Conservation (phyloP, 1,140 invertebrate species). For the Zaprionus capensis region DNA sequence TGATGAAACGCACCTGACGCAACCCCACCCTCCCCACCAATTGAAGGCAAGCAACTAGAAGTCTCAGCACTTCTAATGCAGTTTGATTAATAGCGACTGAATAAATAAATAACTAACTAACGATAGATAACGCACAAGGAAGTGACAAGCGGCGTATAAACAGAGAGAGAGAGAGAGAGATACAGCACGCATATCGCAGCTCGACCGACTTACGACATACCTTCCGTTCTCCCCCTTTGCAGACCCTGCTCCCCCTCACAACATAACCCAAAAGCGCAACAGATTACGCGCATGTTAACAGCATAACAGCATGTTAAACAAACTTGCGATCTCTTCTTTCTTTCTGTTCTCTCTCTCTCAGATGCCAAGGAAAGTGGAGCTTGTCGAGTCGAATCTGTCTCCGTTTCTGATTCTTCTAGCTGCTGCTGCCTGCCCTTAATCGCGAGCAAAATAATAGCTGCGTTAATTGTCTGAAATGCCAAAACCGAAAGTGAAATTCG, state of each 20-base stretch:
- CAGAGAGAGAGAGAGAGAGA: neutral
- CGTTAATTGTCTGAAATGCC: slow-evolving; percentile 35
- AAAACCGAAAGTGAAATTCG: slow-evolving; percentile 41
- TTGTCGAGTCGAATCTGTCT: slow-evolving; percentile 14
- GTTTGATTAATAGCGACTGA: slow-evolving; percentile 66
- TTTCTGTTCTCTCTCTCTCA: neutral
- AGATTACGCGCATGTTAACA: slow-evolving; percentile 8
- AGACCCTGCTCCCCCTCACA: neutral
- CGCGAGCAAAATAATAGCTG: slow-evolving; percentile 29
- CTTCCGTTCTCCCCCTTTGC: neutral
- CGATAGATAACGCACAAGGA: slow-evolving; percentile 42
- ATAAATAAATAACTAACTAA: slow-evolving; percentile 45
- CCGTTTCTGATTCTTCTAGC: neutral
- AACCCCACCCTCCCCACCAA: neutral
- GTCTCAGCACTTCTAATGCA: slow-evolving; percentile 56
- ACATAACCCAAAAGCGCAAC: neutral
- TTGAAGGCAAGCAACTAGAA: slow-evolving; percentile 1
- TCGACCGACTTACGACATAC: slow-evolving; percentile 18
- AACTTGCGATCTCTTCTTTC: neutral
- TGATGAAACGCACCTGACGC: slow-evolving; percentile 65
- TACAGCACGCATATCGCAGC: neutral
- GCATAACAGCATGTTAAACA: slow-evolving; percentile 26
- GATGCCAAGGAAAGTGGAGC: slow-evolving; percentile 32
- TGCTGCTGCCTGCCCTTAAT: slow-evolving; percentile 42
- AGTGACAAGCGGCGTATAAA: slow-evolving; percentile 23